Conservation (phyloP, 2,113 vertebrate genomes). For the Ptychochromis oligacanthus region DNA sequence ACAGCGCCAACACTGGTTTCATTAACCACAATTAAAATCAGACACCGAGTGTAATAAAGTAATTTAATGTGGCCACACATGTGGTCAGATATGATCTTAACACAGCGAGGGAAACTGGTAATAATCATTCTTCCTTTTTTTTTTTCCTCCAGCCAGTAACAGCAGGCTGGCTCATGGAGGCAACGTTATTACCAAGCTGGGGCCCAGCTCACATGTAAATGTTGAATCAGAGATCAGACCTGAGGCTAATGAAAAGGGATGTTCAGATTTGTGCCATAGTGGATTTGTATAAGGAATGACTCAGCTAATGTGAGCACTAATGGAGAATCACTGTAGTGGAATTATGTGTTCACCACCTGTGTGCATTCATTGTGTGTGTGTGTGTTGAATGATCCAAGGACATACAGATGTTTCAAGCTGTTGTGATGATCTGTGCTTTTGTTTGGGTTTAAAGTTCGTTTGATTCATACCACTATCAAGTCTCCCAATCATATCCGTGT, state of each 20-base stretch:
- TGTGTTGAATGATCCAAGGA: neutral
- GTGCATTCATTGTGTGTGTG: neutral
- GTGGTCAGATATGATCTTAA: conserved; percentile 16
- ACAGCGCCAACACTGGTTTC: neutral
- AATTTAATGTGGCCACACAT: conserved; percentile 17
- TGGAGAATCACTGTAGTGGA: neutral
- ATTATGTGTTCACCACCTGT: neutral
- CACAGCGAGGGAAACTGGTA: neutral
- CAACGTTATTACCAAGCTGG: neutral
- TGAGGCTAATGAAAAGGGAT: neutral
- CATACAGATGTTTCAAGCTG: neutral
- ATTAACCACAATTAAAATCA: conserved; percentile 28
- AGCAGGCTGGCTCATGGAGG: conserved; percentile 8
- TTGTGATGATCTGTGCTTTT: neutral
- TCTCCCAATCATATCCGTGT: neutral
- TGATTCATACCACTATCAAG: neutral
- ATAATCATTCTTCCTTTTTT: neutral
- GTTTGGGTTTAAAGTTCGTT: neutral
- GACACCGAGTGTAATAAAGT: conserved; percentile 7
- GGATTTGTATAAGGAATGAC: neutral
- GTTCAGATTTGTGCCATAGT: neutral
- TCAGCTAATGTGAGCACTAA: conserved; percentile 11
- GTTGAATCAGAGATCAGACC: conserved; percentile 31
- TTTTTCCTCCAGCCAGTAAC: conserved; percentile 8
- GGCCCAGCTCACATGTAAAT: neutral